Evolutionary conservation across 2,797 vertebrate genomes (phyloP).

Genomic region (Thunnus albacares): DNA sequence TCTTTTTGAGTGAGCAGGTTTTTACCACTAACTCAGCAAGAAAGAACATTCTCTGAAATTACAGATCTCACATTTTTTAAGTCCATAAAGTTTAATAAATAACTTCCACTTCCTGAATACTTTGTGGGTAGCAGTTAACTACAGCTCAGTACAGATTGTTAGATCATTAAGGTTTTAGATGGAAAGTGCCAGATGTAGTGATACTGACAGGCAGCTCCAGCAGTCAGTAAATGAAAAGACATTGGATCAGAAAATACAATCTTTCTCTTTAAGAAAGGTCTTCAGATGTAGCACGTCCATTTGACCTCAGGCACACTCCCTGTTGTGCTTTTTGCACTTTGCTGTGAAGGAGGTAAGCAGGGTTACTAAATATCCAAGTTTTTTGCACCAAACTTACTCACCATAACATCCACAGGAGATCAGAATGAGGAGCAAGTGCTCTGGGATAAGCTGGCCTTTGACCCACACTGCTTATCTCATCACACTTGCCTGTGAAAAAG

Average conservation of each 20-base stretch:
- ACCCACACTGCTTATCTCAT: constrained; percentile 54
- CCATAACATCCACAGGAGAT: constrained; percentile 33
- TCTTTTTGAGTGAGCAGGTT: constrained; percentile 2
- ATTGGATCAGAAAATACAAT: not conserved
- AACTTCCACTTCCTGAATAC: not conserved
- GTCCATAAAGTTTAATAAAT: not conserved
- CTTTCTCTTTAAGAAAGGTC: constrained; percentile 25
- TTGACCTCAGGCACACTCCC: constrained; percentile 30
- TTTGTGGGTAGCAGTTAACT: not conserved
- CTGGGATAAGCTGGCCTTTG: constrained; percentile 59
- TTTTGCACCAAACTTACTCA: constrained; percentile 26
- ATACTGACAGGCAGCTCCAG: not conserved
- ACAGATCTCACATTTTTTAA: not conserved
- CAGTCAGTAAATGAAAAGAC: constrained; percentile 13
- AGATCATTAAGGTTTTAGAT: not conserved
- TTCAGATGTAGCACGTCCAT: not conserved
- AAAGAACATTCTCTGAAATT: not conserved
- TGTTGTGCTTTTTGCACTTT: constrained; percentile 32
- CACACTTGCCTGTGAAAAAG: constrained; percentile 27
- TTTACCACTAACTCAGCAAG: constrained; percentile 7
- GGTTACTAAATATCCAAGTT: constrained; percentile 32
- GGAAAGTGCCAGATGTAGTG: constrained; percentile 2
- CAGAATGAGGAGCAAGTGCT: constrained; percentile 20
- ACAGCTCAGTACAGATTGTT: not conserved
- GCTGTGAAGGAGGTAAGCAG: constrained; percentile 32